Evolutionary conservation across 2,113 vertebrate species (phyloP).

Genomic region (Trachemys scripta): DNA sequence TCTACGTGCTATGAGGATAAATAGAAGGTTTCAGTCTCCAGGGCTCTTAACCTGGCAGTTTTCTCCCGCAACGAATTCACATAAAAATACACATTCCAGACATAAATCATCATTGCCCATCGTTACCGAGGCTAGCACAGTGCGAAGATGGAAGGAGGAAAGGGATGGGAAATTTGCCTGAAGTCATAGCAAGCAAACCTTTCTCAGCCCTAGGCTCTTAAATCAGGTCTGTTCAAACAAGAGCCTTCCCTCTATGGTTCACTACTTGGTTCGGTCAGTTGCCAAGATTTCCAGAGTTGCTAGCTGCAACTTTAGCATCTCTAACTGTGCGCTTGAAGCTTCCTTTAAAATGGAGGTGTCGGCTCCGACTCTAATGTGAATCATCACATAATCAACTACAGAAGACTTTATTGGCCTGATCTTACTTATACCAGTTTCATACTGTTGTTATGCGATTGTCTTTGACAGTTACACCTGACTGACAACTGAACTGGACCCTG

Average conservation of each 20-base stretch:
- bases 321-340: not conserved
- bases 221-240: not conserved
- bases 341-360: not conserved
- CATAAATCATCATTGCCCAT: not conserved
- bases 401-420: not conserved
- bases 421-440: not conserved
- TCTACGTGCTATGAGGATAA: not conserved
- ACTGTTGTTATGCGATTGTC: not conserved
- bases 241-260: not conserved
- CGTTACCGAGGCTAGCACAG: not conserved
- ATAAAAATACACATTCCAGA: not conserved
- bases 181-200: not conserved
- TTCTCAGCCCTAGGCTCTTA: not conserved
- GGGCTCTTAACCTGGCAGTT: not conserved
- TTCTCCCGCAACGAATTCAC: not conserved
- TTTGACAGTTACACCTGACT: not conserved
- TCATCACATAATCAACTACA: not conserved
- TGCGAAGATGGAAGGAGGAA: not conserved
- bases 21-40: not conserved
- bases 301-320: not conserved
- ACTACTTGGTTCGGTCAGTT: not conserved
- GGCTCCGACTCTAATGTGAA: not conserved
- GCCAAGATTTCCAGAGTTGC: not conserved
- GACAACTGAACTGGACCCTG: not conserved
- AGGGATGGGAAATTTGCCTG: not conserved